These are phyloP conservation scores for Caenorhabditis becei DNA, from an alignment of 2,888 invertebrate genomes.

Conservation along the genomic window DNA sequence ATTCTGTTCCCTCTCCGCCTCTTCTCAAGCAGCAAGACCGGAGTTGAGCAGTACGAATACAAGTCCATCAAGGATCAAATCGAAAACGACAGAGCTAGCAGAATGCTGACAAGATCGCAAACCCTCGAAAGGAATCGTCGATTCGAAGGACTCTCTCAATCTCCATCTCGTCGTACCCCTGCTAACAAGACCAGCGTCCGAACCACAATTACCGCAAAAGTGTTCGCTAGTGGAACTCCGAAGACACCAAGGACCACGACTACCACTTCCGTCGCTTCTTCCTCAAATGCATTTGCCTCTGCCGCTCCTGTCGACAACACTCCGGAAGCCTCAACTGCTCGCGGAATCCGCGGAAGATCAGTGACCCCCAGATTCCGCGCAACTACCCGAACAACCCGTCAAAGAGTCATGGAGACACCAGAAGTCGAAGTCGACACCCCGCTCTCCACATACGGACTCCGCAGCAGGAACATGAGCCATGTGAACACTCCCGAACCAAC, in stretches of 20 bases:
- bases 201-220: slow-evolving; percentile 17
- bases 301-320: too few species aligned
- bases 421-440: slow-evolving; percentile 35
- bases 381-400: too few species aligned
- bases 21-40: background rate
- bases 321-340: too few species aligned
- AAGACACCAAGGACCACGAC: too few species aligned
- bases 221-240: too few species aligned
- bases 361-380: slow-evolving; percentile 42
- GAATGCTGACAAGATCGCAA: slow-evolving; percentile 37
- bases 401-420: too few species aligned
- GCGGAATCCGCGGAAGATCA: slow-evolving; percentile 18
- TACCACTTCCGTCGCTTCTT: too few species aligned
- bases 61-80: slow-evolving; percentile 38
- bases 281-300: too few species aligned
- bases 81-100: slow-evolving; percentile 45
- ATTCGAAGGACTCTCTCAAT: slow-evolving; percentile 32
- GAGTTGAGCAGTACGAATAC: slow-evolving; percentile 47
- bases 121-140: slow-evolving; percentile 22
- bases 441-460: slow-evolving; percentile 40
- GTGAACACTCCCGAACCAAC: slow-evolving; percentile 51
- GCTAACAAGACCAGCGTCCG: background rate
- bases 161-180: slow-evolving; percentile 26
- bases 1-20: slow-evolving; percentile 4
- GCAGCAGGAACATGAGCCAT: slow-evolving; percentile 37